Evolutionary conservation across 2,113 vertebrate species (phyloP).

Genomic region (Nyctibius bracteatus): DNA sequence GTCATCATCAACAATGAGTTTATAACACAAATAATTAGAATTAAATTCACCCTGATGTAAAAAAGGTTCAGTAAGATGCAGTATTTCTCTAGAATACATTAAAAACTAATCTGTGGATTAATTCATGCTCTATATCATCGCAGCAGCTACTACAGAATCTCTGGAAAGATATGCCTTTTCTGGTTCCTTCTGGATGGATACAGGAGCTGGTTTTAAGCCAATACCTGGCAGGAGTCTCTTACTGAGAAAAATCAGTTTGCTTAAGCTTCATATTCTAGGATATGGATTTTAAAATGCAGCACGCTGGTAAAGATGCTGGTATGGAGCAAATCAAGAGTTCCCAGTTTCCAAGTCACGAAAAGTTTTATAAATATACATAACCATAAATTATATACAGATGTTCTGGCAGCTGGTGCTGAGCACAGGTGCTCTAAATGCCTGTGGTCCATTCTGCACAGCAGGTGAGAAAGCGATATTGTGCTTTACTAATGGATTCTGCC

Average conservation of each 20-base stretch:
- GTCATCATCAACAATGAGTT: not conserved
- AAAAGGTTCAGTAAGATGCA: not conserved
- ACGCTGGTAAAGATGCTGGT: not conserved
- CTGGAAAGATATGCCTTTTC: not conserved
- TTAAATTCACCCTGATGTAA: not conserved
- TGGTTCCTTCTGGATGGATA: not conserved
- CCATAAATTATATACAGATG: not conserved
- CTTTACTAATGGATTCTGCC: accelerated
- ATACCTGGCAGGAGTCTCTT: not conserved
- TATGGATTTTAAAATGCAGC: not conserved
- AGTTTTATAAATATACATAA: not conserved
- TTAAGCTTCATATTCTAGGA: not conserved
- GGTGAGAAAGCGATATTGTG: not conserved
- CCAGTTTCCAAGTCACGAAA: not conserved
- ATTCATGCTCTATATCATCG: not conserved
- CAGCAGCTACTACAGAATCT: not conserved
- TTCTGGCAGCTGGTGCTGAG: not conserved
- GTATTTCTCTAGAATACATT: not conserved
- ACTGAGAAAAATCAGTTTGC: not conserved
- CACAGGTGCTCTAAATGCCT: not conserved
- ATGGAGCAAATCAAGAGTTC: not conserved
- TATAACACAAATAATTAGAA: not conserved
- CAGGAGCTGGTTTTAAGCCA: not conserved
- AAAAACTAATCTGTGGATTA: not conserved
- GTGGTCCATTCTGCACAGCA: not conserved